Evolutionary conservation across 2,888 invertebrate species (phyloP), one percentile per base, ranked within the genome.

Genomic region (Aphodius granarius): DNA sequence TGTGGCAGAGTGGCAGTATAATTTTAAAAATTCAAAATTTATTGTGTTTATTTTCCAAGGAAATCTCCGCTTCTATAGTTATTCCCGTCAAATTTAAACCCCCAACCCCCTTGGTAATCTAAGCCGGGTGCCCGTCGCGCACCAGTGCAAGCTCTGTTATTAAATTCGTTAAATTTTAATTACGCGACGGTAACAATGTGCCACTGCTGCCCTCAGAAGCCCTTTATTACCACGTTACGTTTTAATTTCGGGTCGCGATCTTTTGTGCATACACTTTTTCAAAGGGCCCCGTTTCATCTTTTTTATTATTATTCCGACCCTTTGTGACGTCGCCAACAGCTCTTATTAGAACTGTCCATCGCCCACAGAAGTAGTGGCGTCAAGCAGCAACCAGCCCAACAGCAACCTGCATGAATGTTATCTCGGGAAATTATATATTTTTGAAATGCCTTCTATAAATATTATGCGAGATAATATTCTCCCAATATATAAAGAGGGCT

Each of bases 101-200:
- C 43, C 43, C 43, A 9, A 6, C 13, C 43, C 43, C 43, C 43
- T 6, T 13, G 1, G 43, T 43, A 43, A 43, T 43, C 43, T 43
- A 3, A 43, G 43, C 43, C 43, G n/a, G n/a, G n/a, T 13, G 1
- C 43, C 43, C 43, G 43, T 43, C 43, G 43, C 13, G n/a, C n/a
- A n/a, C 43, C 43, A 18, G 68, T 20, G 13, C 68, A 68, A 20
- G 1, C 68, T 74, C 63, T 76, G 76, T 77, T 77, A 77, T 77
- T 78, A 78, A 77, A 77, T 78, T 78, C 76, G 77, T 78, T 78
- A 77, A 77, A 78, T 73, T 78, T 77, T 78, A 78, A 78, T 77
- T 78, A 78, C 77, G 43, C 6, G 9, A 6, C 43, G 43, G 43
- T 43, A 43, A 43, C 43, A 43, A 43, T 43, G 43, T 43, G 43